Conservation (phyloP, 2,888 invertebrate species). For the Brachylomia viminalis region DNA sequence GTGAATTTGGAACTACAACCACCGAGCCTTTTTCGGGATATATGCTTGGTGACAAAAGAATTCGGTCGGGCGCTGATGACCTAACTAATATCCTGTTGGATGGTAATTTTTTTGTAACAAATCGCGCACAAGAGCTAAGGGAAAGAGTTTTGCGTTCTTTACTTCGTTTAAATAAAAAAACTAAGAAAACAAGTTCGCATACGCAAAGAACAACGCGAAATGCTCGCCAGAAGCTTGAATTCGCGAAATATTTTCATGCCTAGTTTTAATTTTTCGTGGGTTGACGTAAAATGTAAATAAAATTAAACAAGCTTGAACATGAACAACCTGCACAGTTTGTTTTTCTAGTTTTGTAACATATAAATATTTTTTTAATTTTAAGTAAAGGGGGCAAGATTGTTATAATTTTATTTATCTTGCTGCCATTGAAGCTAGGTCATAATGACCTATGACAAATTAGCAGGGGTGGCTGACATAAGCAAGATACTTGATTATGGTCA, state of each 20-base stretch:
- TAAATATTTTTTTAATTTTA: not conserved
- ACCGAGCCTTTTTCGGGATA: not conserved
- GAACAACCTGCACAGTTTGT: not conserved
- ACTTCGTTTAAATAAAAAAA: not conserved
- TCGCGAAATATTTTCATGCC: not conserved
- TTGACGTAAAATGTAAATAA: not conserved
- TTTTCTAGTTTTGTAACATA: not conserved
- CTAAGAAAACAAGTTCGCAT: not conserved
- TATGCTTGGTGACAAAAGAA: not conserved
- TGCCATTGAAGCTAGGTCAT: not conserved
- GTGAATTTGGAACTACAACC: not conserved
- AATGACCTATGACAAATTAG: not conserved
- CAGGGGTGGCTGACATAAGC: not conserved
- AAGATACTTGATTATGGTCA: not conserved
- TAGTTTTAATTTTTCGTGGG: not conserved
- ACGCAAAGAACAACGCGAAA: not conserved
- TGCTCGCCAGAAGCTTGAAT: not conserved
- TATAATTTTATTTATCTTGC: constrained; percentile 6
- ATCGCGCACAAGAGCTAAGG: not conserved
- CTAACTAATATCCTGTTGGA: constrained; percentile 31
- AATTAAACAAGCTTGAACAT: constrained; percentile 8
- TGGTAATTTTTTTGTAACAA: constrained; percentile 27
- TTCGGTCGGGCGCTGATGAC: constrained; percentile 11
- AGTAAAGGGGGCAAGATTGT: not conserved
- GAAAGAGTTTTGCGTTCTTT: constrained; percentile 17